Evolutionary conservation across 2,113 vertebrate species (phyloP).

Genomic region (Periophthalmodon schlosseri): DNA sequence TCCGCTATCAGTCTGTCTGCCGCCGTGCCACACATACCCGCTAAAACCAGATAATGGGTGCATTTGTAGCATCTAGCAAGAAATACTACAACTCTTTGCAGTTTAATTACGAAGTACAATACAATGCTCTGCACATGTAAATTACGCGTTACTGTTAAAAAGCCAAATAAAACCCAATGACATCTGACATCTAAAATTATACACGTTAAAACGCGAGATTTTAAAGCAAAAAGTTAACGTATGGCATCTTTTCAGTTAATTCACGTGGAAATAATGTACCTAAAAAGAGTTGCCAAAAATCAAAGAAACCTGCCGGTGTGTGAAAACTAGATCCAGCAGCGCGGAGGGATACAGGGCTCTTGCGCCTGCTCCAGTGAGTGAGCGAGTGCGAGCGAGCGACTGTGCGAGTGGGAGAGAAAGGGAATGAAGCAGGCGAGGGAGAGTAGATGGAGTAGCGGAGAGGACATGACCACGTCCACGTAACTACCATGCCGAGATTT

Average conservation of each 20-base stretch:
- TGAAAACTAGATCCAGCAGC: conserved; percentile 81
- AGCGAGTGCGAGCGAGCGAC: conserved; percentile 46
- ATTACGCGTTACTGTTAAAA: background rate
- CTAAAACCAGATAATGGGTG: background rate
- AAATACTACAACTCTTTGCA: too few species aligned
- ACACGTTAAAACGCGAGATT: too few species aligned
- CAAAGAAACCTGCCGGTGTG: conserved; percentile 11
- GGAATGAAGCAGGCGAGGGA: conserved; percentile 12
- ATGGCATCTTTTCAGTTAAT: too few species aligned
- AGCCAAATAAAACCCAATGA: background rate
- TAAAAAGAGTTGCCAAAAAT: background rate
- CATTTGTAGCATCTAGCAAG: too few species aligned
- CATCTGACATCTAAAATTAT: background rate
- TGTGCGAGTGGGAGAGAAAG: conserved; percentile 52
- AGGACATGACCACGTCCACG: conserved; percentile 23
- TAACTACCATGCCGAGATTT: conserved; percentile 75
- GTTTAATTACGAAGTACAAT: too few species aligned
- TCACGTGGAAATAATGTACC: too few species aligned
- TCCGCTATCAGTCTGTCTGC: conserved; percentile 32
- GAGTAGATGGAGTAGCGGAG: conserved; percentile 42
- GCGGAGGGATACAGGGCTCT: conserved; percentile 72
- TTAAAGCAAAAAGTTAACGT: too few species aligned
- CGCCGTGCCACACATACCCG: background rate
- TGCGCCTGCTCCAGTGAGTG: conserved; percentile 29
- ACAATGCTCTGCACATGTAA: background rate